Conservation (phyloP, 2,113 vertebrate species). For the Oreocharis arfaki region DNA sequence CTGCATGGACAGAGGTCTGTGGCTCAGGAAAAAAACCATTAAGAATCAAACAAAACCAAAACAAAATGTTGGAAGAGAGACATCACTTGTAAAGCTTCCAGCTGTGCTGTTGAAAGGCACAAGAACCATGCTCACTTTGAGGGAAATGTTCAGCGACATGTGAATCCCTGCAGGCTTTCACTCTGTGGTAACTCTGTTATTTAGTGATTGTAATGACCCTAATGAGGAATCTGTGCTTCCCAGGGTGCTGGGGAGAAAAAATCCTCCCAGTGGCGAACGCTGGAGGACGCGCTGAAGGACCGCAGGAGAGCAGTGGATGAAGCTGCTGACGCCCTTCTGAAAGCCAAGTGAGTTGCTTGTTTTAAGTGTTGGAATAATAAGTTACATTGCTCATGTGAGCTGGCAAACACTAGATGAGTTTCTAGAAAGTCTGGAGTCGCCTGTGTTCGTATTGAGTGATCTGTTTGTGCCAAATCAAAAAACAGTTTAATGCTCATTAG, state of each 20-base stretch:
- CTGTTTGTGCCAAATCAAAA: neutral
- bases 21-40: neutral
- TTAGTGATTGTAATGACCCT: neutral
- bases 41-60: neutral
- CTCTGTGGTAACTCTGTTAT: neutral
- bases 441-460: neutral
- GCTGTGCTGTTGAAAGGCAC: neutral
- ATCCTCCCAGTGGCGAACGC: constrained; percentile 85
- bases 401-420: neutral
- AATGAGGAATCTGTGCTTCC: neutral
- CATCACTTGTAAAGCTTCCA: neutral
- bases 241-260: constrained; percentile 82
- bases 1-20: neutral
- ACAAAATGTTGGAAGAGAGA: neutral
- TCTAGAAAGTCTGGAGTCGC: neutral
- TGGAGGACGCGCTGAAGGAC: constrained; percentile 84
- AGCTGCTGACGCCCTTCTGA: constrained; percentile 81
- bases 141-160: neutral
- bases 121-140: neutral
- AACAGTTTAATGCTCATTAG: accelerated
- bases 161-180: neutral
- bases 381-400: accelerated
- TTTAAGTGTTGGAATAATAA: neutral
- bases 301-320: constrained; percentile 80
- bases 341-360: constrained; percentile 82